Conservation (phyloP, 2,113 vertebrate genomes). For the Oenanthe melanoleuca region DNA sequence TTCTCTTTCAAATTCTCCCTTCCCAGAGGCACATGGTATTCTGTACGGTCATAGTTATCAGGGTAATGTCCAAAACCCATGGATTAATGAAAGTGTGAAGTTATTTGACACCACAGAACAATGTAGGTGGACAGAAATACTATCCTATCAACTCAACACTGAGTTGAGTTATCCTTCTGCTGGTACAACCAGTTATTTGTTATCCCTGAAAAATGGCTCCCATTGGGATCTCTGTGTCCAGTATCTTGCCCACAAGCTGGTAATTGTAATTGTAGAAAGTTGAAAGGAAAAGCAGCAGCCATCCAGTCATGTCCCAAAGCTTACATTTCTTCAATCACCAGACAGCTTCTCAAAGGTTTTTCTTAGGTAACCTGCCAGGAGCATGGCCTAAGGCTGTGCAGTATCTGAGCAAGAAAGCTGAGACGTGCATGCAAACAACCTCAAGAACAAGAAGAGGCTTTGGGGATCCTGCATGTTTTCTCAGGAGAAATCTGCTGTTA, state of each 20-base stretch:
- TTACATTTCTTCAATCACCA: background rate
- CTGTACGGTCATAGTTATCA: background rate
- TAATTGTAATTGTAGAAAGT: background rate
- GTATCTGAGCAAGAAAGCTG: background rate
- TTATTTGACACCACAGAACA: background rate
- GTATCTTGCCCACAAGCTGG: background rate
- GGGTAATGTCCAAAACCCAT: background rate
- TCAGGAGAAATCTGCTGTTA: background rate
- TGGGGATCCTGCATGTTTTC: background rate
- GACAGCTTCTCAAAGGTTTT: background rate
- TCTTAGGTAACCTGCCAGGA: background rate
- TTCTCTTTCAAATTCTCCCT: background rate
- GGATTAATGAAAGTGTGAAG: background rate
- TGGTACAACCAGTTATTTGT: background rate
- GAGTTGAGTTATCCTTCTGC: background rate
- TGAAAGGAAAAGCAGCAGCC: background rate
- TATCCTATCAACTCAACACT: no score
- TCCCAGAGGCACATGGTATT: background rate
- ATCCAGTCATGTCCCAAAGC: background rate
- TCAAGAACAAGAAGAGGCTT: background rate
- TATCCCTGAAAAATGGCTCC: background rate
- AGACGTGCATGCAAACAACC: background rate
- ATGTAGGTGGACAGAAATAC: background rate
- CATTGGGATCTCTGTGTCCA: accelerated
- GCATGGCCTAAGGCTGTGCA: background rate